Evolutionary conservation across 2,888 invertebrate species (phyloP).

Genomic region (Limulus polyphemus): DNA sequence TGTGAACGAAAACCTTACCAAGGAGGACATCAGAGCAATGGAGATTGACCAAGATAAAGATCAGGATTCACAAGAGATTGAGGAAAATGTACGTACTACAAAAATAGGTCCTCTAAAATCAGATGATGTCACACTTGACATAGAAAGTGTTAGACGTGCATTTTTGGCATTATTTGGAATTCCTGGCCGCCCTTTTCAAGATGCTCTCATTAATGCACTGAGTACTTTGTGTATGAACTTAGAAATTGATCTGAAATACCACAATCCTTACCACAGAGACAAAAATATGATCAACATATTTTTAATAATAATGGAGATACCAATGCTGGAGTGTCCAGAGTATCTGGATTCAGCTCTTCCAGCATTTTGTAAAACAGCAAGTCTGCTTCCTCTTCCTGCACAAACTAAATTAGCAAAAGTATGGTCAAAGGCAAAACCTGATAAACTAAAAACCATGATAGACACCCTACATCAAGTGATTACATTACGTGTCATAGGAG

Average conservation of each 20-base stretch:
- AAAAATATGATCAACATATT: conserved; percentile 47
- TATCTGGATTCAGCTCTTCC: conserved; percentile 71
- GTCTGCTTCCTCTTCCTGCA: conserved; percentile 53
- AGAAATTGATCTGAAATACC: conserved; percentile 54
- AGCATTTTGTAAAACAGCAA: conserved; percentile 53
- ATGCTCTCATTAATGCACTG: conserved; percentile 60
- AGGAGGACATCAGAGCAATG: conserved; percentile 57
- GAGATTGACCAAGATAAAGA: conserved; percentile 78
- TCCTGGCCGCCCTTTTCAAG: conserved; percentile 42
- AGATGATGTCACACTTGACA: conserved; percentile 32
- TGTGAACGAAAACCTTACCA: conserved; percentile 38
- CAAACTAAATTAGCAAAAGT: conserved; percentile 67
- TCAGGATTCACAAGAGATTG: conserved; percentile 49
- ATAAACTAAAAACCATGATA: conserved; percentile 35
- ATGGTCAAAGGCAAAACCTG: conserved; percentile 58
- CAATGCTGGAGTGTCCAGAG: conserved; percentile 41
- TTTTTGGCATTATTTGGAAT: conserved; percentile 45
- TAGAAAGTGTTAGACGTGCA: conserved; percentile 51
- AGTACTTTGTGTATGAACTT: conserved; percentile 57
- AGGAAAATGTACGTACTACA: neutral
- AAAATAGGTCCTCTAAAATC: conserved; percentile 12
- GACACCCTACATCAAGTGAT: conserved; percentile 76
- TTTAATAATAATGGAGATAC: conserved; percentile 65
- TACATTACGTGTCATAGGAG: conserved; percentile 67
- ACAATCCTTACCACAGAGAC: conserved; percentile 37